Evolutionary conservation across 2,797 vertebrate species (phyloP).

Genomic region (Lycodopsis pacificus): DNA sequence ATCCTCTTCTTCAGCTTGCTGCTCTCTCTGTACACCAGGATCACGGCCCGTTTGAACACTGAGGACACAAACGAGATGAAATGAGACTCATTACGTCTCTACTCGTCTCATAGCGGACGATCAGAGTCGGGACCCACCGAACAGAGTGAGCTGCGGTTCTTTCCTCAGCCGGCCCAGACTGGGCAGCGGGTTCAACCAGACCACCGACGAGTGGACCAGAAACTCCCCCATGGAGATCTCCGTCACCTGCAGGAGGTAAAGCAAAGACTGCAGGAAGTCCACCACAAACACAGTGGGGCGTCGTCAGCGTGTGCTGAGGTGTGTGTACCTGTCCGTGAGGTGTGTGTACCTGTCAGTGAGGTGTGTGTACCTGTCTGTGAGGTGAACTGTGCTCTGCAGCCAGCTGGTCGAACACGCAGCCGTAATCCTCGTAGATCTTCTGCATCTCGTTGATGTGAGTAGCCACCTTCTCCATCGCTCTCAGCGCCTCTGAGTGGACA

Average conservation of each 20-base stretch:
- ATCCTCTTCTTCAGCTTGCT: conserved; percentile 93
- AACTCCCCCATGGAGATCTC: conserved; percentile 98
- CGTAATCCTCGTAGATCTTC: conserved; percentile 97
- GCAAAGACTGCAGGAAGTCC: no score
- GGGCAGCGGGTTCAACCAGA: conserved; percentile 93
- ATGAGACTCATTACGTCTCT: fast-evolving
- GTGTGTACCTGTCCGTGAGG: background rate
- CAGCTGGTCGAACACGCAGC: conserved; percentile 93
- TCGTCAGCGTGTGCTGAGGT: background rate
- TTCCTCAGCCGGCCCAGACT: conserved; percentile 90
- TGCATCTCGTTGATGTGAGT: conserved; percentile 99
- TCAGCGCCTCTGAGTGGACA: conserved; percentile 88
- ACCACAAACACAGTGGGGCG: background rate
- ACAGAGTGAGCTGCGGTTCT: conserved; percentile 91
- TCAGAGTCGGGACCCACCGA: conserved; percentile 81
- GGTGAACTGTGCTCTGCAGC: conserved; percentile 90
- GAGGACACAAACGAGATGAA: conserved; percentile 26
- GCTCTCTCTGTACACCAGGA: conserved; percentile 92
- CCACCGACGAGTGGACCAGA: conserved; percentile 89
- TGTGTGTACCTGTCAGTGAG: no score
- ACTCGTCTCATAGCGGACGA: background rate
- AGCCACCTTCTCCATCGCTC: conserved; percentile 97
- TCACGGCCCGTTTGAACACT: conserved; percentile 95
- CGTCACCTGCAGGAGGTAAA: conserved; percentile 82
- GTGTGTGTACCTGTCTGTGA: conserved; percentile 68